Evolutionary conservation across 2,888 invertebrate species (phyloP), one percentile per base, ranked within the genome.

Genomic region (Drosophila neoperkinsi): DNA sequence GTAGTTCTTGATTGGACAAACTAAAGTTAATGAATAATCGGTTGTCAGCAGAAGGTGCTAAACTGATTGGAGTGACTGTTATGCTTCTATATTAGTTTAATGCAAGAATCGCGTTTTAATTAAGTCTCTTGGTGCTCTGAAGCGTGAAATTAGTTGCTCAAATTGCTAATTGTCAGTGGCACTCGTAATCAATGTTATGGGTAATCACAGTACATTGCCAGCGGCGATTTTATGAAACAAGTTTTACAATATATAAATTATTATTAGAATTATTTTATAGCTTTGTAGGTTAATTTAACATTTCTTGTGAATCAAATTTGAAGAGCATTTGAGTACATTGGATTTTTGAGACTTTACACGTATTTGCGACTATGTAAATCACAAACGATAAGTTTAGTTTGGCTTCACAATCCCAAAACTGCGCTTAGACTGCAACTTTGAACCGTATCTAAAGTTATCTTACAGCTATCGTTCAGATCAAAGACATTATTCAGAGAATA

Each of bases 131-230:
- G 3, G 21, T 31, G 50, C 41, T 58, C 41, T 28, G 36, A 60
- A 60, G 67, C 55, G 67, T 77, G 16, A 77, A 77, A 72, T 60
- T 38, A 46, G 63, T 64, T 72, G 57, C 53, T 65, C 36, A 55
- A 59, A 58, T 64, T 56, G 74, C 49, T 52, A 56, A 73, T 71
- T 73, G 55, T 52, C 51, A 41, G 46, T 68, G 56, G 52, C 68
- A 77, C 65, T 68, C 65, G 65, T 31, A 38, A 53, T 59, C 66
- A 62, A 65, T 43, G 55, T 62, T 67, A 67, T 56, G 63, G n/a
- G n/a, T 11, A 59, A 34, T 33, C 13, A 74, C 55, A 34, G 10
- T 25, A 46, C n/a, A 41, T 59, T 21, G 28, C 34, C 11, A 56
- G 33, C 28, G 9, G 10, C 21, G 30, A 16, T 30, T 57, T 57